Base-by-base conservation (phyloP, 2,797 vertebrate genomes). In the Threskiornis aethiopicus region DNA sequence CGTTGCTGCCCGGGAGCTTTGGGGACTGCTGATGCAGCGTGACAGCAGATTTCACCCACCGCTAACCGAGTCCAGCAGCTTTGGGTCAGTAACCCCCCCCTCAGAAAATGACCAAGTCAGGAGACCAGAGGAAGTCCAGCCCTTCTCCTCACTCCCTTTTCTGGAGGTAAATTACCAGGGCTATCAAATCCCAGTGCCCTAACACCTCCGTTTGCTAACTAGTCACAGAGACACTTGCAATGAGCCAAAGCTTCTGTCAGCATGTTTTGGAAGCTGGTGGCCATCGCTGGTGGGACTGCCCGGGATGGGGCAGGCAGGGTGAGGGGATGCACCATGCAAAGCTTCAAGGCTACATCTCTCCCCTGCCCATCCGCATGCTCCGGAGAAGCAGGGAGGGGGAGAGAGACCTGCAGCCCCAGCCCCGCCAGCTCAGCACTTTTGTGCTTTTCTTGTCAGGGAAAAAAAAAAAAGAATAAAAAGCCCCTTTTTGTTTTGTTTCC, bases 371-470 rank as follows among this genome's bases (percentile, higher is more conserved):
- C 77, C 29, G 4, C 54, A 35, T 0, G 4, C 54, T 93, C 55
- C 4, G 1, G 81, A 46, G 67, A 51, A 80, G 22, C 31, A 65
- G 37, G 37, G 86, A 72, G 39, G 21, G 75, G 24, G 41, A 65
- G 61, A 83, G n/a, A 42, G 19, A 78, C 82, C 76, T 51, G 80
- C 84, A 90, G 57, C 58, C 64, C 61, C 57, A 78, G 13, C 37
- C 65, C 55, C 0, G 26, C 90, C 75, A 71, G 54, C 93, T 96
- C 96, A 97, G 95, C 96, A 0, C 37, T 97, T 97, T 89, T 52
- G 26, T 46, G 80, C 21, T 80, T 85, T 67, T 73, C 57, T 64
- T 82, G 19, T 85, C 80, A 86, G 54, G 28, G 0, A 52, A 61
- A 75, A 76, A 29, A 21, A 22, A 33, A 26, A 47, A 46, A 33